Evolutionary conservation across 2,888 invertebrate genomes (phyloP).

Genomic region (Sesia apiformis): DNA sequence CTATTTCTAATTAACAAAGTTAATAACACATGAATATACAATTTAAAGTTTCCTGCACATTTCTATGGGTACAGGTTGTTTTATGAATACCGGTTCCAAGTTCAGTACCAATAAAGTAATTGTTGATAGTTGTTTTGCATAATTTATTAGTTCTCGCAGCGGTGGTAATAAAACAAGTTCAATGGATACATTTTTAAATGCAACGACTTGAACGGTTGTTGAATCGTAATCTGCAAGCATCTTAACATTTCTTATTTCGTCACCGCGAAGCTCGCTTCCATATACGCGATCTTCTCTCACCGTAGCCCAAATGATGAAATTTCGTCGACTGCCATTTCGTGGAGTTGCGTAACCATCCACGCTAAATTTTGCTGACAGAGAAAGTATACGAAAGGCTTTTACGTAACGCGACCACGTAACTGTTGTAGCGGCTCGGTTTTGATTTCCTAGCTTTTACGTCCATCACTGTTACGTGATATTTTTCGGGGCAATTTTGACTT

Average conservation of each 20-base stretch:
- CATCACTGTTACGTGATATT: slow-evolving; percentile 60
- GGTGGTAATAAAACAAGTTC: neutral
- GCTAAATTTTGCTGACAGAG: slow-evolving; percentile 74
- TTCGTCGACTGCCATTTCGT: slow-evolving; percentile 68
- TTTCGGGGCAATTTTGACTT: slow-evolving; percentile 43
- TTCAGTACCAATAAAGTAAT: slow-evolving; percentile 17
- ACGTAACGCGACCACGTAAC: slow-evolving; percentile 65
- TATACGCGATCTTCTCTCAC: slow-evolving; percentile 51
- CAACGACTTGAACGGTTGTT: neutral
- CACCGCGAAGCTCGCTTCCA: slow-evolving; percentile 34
- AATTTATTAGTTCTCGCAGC: slow-evolving; percentile 8
- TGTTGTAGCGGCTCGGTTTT: slow-evolving; percentile 59
- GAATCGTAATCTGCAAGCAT: slow-evolving; percentile 12
- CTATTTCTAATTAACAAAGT: neutral
- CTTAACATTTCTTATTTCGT: slow-evolving; percentile 51
- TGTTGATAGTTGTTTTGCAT: slow-evolving; percentile 28
- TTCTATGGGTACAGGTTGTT: slow-evolving; percentile 8
- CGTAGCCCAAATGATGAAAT: slow-evolving; percentile 65
- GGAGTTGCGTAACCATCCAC: slow-evolving; percentile 55
- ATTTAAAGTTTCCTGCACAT: neutral
- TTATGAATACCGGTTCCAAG: slow-evolving; percentile 16
- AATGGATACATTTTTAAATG: neutral
- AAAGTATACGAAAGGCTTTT: slow-evolving; percentile 72
- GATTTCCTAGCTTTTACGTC: slow-evolving; percentile 70
- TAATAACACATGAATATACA: neutral